phyloP scores from a whole-genome alignment of 2,888 invertebrate species.

The Zygogramma bicolorata region DNA sequence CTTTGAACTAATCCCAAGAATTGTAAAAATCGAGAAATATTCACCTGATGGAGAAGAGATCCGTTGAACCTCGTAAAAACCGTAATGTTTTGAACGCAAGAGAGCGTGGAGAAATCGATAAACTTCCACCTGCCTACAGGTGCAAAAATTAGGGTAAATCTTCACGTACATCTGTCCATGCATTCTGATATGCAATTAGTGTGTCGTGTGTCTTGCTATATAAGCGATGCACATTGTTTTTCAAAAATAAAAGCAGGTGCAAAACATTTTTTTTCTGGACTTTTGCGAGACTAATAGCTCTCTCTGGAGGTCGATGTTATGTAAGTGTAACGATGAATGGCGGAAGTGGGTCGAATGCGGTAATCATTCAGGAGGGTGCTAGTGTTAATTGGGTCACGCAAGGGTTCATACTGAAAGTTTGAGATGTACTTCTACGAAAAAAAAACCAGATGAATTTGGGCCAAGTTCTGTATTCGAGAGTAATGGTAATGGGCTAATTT shows the following conservation, averaged over 20 bases:
- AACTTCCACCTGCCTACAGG: conserved; percentile 51
- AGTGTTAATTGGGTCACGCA: background rate
- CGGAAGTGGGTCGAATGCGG: background rate
- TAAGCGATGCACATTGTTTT: conserved; percentile 7
- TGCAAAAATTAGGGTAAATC: conserved; percentile 54
- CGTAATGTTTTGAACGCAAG: background rate
- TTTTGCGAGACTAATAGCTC: background rate
- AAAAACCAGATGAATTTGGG: too few species aligned
- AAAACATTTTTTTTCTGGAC: background rate
- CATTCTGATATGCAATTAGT: conserved; percentile 34
- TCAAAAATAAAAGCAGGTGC: background rate
- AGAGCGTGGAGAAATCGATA: conserved; percentile 6
- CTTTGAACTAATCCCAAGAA: too few species aligned
- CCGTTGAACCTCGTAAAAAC: background rate
- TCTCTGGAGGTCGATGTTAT: conserved; percentile 8
- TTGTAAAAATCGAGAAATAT: background rate
- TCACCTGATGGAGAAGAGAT: too few species aligned
- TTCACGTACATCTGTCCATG: conserved; percentile 38
- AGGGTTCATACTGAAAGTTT: too few species aligned
- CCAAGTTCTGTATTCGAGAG: too few species aligned
- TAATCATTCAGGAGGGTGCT: background rate
- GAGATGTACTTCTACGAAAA: too few species aligned
- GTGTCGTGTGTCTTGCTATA: conserved; percentile 25
- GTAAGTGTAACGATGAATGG: conserved; percentile 7
- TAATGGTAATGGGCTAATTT: too few species aligned